Percentiles rank a stretch among this genome's conserved stretches.
phyloP scores from a whole-genome alignment of 2,797 vertebrate genomes.

The Peromyscus eremicus region DNA sequence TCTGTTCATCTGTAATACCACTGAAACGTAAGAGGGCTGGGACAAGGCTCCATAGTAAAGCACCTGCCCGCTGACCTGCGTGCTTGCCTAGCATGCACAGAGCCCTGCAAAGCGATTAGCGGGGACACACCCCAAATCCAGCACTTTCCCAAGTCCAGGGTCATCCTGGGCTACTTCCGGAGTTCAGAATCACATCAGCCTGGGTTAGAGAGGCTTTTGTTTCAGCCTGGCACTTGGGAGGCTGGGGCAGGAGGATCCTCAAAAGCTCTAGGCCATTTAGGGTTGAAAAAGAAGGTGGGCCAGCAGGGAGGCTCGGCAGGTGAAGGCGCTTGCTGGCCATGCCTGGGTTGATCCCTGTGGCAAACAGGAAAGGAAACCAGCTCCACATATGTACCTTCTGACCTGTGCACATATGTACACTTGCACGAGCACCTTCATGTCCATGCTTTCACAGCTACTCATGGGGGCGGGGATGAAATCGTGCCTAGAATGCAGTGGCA shows the following conservation, averaged over 20 bases:
- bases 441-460: not conserved
- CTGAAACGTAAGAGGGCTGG: not conserved
- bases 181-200: not conserved
- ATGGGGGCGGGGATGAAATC: no score
- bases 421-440: not conserved
- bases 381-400: not conserved
- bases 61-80: not conserved
- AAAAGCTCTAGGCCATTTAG: not conserved
- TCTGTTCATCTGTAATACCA: not conserved
- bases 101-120: not conserved
- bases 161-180: no score
- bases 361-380: no score
- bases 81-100: not conserved
- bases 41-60: not conserved
- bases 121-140: not conserved
- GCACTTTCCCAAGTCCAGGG: not conserved
- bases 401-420: not conserved
- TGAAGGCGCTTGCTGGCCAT: no score
- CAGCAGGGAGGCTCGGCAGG: not conserved
- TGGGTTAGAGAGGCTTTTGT: not conserved
- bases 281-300: not conserved
- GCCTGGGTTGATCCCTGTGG: not conserved
- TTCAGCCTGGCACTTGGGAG: not conserved
- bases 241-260: not conserved
- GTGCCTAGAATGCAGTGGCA: not conserved